A percentile compares a stretch with the other conserved stretches of the same genome.
phyloP scores from a whole-genome alignment of 2,113 vertebrate genomes.

The Eolophus roseicapilla region DNA sequence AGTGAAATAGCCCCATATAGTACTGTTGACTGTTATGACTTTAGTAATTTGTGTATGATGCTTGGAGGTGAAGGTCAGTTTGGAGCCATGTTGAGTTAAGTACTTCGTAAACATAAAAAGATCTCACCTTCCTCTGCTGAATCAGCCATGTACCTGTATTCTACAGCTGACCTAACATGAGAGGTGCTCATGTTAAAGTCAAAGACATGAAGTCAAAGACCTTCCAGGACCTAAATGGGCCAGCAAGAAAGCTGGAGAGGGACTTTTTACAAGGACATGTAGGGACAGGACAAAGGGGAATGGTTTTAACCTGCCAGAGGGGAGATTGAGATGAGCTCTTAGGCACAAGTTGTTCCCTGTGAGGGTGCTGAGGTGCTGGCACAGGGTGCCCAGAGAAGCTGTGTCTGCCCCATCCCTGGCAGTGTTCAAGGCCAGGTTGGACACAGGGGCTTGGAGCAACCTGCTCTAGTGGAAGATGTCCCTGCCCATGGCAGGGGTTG shows the following conservation, averaged over 20 bases:
- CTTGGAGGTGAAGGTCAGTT: not conserved
- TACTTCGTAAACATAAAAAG: not conserved
- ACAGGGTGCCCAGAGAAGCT: no score
- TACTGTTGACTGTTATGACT: not conserved
- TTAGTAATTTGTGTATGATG: not conserved
- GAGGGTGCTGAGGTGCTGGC: no score
- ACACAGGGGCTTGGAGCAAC: not conserved
- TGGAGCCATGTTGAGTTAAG: not conserved
- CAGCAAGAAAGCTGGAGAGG: not conserved
- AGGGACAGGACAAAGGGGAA: not conserved
- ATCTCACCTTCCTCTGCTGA: not conserved
- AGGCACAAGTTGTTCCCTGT: no score
- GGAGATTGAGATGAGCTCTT: no score
- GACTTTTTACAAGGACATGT: not conserved
- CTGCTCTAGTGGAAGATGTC: not conserved
- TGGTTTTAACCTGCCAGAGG: no score
- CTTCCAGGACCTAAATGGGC: not conserved
- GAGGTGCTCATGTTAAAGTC: not conserved
- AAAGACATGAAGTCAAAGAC: not conserved
- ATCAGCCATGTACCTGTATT: not conserved
- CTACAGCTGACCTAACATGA: not conserved
- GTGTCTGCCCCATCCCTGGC: no score
- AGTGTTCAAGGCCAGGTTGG: not conserved
- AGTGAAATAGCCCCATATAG: not conserved
- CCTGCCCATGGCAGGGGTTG: rapidly evolving